Evolutionary conservation across 2,113 vertebrate species (phyloP), one percentile per base, ranked within the genome.

Genomic region (Aphelocoma coerulescens): DNA sequence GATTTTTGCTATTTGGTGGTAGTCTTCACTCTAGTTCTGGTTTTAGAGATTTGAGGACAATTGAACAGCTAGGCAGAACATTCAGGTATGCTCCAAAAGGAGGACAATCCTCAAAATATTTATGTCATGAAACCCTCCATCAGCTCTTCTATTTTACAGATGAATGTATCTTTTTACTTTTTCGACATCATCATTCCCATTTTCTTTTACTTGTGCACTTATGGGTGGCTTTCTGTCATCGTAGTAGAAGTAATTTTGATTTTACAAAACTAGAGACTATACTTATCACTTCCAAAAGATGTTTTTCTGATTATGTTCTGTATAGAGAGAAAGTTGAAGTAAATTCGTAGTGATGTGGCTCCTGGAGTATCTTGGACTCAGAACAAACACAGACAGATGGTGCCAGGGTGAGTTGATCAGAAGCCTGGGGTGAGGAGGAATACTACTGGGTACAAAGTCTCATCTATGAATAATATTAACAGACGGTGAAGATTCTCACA

Each of bases 301-400:
- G 2, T 55, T 89, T 95, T 91, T 66, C 65, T 73, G 59, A 67
- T 58, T 88, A n/a, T 49, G 14, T 43, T 93, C 76, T 57, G 8
- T 63, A n/a, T 44, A 49, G 43, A 83, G 67, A 54, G 49, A 80
- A 80, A 80, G 75, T 26, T 88, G 82, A 95, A 88, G 59, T 83
- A 92, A 93, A 95, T 94, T 90, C 51, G 7, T 81, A 92, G 94
- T 84, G 80, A 92, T 96, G 61, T 92, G 80, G 35, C 65, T 96
- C 91, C 69, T 91, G 83, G 73, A 93, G 84, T 91, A 95, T 95
- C 89, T 94, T 96, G 94, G 96, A 91, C 86, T 78, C 44, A 78
- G 84, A 92, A 72, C 91, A 97, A 95, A 93, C 73, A 93, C 52
- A 91, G 89, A 94, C 96, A 97, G 95, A 96, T 97, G 96, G 96